Percentiles rank a stretch among this genome's conserved stretches.
Conservation (phyloP, 2,113 vertebrate species). For the Cynoglossus semilaevis region DNA sequence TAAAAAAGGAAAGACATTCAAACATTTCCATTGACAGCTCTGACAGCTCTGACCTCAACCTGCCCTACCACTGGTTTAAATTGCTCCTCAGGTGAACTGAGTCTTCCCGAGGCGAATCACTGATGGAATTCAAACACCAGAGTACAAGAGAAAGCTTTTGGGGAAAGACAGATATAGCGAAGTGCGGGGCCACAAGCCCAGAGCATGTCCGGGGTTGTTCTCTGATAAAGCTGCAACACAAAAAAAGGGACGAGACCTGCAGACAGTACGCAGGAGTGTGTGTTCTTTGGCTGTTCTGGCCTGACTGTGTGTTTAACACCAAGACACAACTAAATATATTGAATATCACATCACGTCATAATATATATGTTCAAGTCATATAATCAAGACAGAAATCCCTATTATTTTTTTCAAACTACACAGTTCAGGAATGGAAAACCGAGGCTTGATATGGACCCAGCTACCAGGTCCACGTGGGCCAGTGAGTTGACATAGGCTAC, state of each 20-base stretch:
- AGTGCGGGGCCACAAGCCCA: not conserved
- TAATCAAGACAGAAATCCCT: no score
- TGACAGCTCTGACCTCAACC: not conserved
- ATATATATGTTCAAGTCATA: no score
- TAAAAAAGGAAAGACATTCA: not conserved
- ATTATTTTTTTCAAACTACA: no score
- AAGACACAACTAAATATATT: no score
- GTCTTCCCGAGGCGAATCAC: not conserved
- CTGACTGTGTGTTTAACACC: no score
- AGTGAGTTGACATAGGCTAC: no score
- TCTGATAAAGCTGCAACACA: constrained; percentile 14
- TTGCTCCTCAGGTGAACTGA: constrained; percentile 3
- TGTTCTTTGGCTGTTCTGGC: no score
- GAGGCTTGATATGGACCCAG: no score
- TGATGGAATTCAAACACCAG: constrained; percentile 17
- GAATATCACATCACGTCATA: no score
- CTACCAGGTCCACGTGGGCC: no score
- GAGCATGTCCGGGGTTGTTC: constrained; percentile 9
- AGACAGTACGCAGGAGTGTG: not conserved
- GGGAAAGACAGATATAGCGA: not conserved
- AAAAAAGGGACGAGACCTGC: not conserved
- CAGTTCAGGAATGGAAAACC: no score
- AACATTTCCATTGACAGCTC: not conserved
- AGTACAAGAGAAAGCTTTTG: constrained; percentile 11
- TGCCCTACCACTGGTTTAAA: not conserved